These are phyloP conservation scores for Melanophora roralis DNA, from an alignment of 2,888 invertebrate genomes.

Conservation along the genomic window DNA sequence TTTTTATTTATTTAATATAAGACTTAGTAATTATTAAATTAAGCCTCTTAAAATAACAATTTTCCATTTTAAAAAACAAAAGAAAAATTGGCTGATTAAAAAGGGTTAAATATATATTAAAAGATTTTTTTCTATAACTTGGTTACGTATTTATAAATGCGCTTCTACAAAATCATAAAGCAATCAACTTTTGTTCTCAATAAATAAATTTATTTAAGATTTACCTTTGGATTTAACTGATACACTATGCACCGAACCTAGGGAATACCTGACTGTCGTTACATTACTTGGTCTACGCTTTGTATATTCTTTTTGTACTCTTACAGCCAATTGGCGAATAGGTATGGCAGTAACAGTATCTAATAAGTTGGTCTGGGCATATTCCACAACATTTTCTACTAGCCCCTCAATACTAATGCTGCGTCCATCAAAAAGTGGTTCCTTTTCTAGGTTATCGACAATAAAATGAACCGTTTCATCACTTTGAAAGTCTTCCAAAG, in stretches of 20 bases:
- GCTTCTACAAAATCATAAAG: not conserved
- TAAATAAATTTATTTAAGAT: constrained; percentile 12
- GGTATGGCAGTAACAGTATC: constrained; percentile 72
- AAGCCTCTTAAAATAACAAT: too few species aligned
- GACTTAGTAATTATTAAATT: too few species aligned
- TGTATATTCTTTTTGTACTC: constrained; percentile 67
- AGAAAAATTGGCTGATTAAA: too few species aligned
- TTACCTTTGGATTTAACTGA: constrained; percentile 54
- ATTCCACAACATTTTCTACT: constrained; percentile 65
- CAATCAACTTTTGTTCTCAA: constrained; percentile 29
- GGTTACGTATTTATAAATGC: not conserved
- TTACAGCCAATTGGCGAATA: constrained; percentile 67
- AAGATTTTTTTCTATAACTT: too few species aligned
- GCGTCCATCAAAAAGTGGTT: constrained; percentile 69
- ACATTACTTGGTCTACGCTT: constrained; percentile 53
- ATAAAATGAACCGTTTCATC: constrained; percentile 68
- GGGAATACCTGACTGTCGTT: constrained; percentile 35
- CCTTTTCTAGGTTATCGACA: constrained; percentile 68
- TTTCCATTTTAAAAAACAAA: too few species aligned
- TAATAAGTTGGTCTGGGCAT: constrained; percentile 72
- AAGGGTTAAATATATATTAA: too few species aligned
- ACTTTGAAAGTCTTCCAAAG: constrained; percentile 71
- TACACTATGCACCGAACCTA: constrained; percentile 57
- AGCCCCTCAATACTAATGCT: constrained; percentile 71
- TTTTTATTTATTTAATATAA: too few species aligned